phyloP scores from a whole-genome alignment of 2,888 invertebrate species.

The Allacma fusca region DNA sequence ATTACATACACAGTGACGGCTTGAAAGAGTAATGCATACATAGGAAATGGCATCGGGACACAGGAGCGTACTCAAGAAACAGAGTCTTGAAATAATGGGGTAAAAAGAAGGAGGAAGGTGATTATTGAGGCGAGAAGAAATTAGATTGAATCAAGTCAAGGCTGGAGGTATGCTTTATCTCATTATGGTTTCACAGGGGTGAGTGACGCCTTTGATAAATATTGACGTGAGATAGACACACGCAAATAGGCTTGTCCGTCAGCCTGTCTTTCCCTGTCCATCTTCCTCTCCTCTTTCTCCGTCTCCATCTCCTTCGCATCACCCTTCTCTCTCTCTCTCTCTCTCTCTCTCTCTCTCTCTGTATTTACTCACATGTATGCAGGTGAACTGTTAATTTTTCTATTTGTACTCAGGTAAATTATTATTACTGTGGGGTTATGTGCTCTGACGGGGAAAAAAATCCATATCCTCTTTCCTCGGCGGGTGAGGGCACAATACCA shows the following conservation, averaged over 20 bases:
- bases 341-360: constrained; percentile 17
- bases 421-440: not conserved
- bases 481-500: too few relatives aligned
- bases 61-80: too few relatives aligned
- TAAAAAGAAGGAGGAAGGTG: constrained; percentile 14
- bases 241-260: constrained; percentile 45
- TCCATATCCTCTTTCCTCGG: too few relatives aligned
- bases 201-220: constrained; percentile 50
- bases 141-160: constrained; percentile 45
- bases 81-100: not conserved
- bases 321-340: constrained; percentile 14
- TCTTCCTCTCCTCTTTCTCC: constrained; percentile 24
- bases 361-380: not conserved
- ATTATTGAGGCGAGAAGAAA: constrained; percentile 44
- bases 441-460: too few relatives aligned
- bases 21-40: too few relatives aligned
- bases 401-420: not conserved
- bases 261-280: constrained; percentile 32
- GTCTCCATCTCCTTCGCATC: not conserved
- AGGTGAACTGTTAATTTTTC: constrained; percentile 6
- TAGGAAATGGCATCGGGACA: too few relatives aligned
- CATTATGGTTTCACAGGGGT: constrained; percentile 46
- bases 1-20: too few relatives aligned
- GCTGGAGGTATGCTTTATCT: constrained; percentile 46
- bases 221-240: constrained; percentile 47